Base-by-base conservation (phyloP, 2,888 invertebrate genomes). In the Drosophila rubida region DNA sequence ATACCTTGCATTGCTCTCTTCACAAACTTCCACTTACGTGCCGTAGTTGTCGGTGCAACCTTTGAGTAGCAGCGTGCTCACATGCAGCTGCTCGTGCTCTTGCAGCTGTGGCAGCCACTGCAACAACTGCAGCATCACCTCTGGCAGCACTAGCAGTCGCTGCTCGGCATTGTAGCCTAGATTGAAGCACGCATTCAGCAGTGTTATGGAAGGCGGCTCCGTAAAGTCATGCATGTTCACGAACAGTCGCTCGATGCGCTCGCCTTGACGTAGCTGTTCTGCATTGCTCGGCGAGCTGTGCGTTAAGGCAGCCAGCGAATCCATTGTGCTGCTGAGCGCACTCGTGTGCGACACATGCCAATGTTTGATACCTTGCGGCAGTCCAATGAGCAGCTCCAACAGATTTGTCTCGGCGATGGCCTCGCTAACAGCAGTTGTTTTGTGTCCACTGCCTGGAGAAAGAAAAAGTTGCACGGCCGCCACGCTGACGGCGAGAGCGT, bases 41-140 rank as follows among this genome's bases (percentile, higher is more conserved):
- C 88, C 88, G 88, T 93, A 89, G 91, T 90, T 93, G 14, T 92
- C 90, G 4, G 93, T 91, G 90, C 93, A 94, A 44, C 93, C 90
- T 60, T 91, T 90, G 27, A 91, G 83, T 51, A 93, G 81, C 22
- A 89, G 68, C 6, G 80, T 83, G 69, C 92, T 91, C 27, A 93
- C 80, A 86, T 90, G 92, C 23, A 90, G 78, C 75, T 93, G 93
- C 49, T 92, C 91, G 4, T 81, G 84, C 32, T 90, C 90, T 55
- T 89, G 90, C 25, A 93, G 92, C 48, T 92, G 91, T 0, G 93
- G 93, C 71, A 94, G 78, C 93, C 93, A 94, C 68, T 92, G 90
- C 44, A 94, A 89, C 60, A 94, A 79, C 78, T 93, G 91, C 25
- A 92, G 80, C 39, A 93, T 91, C n/a, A 93, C 92, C 75, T 93